Evolutionary conservation across 2,888 invertebrate genomes (phyloP).

Genomic region (Lordiphosa andalusiaca): DNA sequence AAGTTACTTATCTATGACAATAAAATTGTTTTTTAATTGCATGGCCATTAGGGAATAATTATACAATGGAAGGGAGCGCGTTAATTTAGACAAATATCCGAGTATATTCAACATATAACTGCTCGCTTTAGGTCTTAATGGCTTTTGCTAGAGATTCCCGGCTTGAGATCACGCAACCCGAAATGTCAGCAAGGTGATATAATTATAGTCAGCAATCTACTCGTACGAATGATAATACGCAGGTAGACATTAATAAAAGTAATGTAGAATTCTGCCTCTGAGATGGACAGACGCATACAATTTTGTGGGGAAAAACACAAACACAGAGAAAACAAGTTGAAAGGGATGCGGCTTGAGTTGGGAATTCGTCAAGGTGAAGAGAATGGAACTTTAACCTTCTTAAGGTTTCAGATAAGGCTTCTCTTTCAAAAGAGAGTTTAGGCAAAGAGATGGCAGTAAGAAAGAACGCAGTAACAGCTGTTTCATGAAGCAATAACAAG

Average conservation of each 20-base stretch:
- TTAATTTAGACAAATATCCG: conserved; percentile 26
- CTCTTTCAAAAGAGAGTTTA: no score
- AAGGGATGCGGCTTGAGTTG: conserved; percentile 5
- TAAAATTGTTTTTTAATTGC: conserved; percentile 61
- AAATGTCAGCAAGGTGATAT: conserved; percentile 34
- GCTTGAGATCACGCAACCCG: conserved; percentile 22
- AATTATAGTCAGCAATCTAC: conserved; percentile 21
- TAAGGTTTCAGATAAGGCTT: no score
- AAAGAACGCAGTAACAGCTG: no score
- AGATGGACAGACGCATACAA: conserved; percentile 6
- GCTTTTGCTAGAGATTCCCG: not conserved
- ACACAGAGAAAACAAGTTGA: no score
- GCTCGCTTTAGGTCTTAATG: not conserved
- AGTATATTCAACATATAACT: conserved; percentile 6
- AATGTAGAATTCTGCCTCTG: conserved; percentile 22
- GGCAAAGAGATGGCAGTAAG: no score
- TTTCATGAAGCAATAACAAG: no score
- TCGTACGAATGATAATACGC: conserved; percentile 8
- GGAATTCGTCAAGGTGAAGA: conserved; percentile 33
- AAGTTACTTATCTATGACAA: conserved; percentile 26
- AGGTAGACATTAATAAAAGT: conserved; percentile 9
- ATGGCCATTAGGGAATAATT: conserved; percentile 49
- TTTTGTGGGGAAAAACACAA: conserved; percentile 16
- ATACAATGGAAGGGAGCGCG: conserved; percentile 18
- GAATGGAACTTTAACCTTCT: not conserved